Evolutionary conservation across 2,113 vertebrate genomes (phyloP), one percentile per base, ranked within the genome.

Genomic region (Cynoglossus semilaevis): DNA sequence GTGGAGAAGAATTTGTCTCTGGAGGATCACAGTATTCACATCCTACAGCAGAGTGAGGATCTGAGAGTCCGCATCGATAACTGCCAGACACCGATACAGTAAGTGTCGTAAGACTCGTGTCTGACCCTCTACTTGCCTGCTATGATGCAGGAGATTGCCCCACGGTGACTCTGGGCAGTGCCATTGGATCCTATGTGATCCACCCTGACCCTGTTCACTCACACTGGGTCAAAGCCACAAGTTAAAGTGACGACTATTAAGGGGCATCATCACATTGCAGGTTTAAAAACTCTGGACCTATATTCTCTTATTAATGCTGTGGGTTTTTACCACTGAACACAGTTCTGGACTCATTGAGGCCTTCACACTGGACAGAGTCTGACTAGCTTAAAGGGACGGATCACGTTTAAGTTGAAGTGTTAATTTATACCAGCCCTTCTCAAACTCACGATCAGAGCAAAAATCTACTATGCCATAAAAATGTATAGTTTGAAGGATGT

Each of bases 1-100:
- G 86, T 63, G 16, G 93, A 97, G 81, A 92, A 79, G 73, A 97
- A 94, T 29, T 76, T 92, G 53, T 49, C 89, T 18, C 60, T 96
- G 77, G 93, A 97, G 67, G 93, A 95, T 53, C 96, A 93, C 74
- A 77, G 94, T 16, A 72, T 91, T 17, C 83, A 85, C 11, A 77
- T 92, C 50, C 88, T 92, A 56, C 95, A 96, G 76, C 94, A 98
- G 85, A 94, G 93, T 0, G 96, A 98, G 79, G 94, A 96, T 58
- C 90, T 96, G 44, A 86, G 83, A 0, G 92, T 90, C 17, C 93
- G 91, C 17, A 85, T 88, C 0, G 90, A 90, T 63, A 94, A 93
- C 68, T 92, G 92, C 58, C 79, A 91, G 74, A 61, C 76, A 1
- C 54, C 92, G 47, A 82, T 92, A 0, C 93, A 93, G 96, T 98